Percentiles rank a stretch among this genome's conserved stretches.
phyloP scores from a whole-genome alignment of 2,888 invertebrate species.

The Cataglyphis livida region DNA sequence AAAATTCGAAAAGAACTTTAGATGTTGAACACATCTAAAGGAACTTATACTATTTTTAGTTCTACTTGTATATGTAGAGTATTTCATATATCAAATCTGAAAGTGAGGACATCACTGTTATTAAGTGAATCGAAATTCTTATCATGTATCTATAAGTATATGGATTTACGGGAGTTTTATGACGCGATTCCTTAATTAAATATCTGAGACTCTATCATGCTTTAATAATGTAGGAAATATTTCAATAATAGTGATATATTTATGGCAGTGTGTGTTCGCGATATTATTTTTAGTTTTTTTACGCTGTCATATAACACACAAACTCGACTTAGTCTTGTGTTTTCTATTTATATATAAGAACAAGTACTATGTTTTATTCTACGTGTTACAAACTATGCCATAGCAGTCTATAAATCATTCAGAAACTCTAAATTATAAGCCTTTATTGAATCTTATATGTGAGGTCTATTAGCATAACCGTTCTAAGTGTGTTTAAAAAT shows the following conservation, averaged over 20 bases:
- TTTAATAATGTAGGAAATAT: slow-evolving; percentile 13
- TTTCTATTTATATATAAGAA: background rate
- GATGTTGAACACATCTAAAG: background rate
- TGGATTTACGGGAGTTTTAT: slow-evolving; percentile 5
- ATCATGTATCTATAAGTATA: slow-evolving; percentile 23
- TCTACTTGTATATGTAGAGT: slow-evolving; percentile 23
- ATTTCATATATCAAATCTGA: background rate
- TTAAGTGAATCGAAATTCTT: slow-evolving; percentile 33
- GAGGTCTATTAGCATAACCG: background rate
- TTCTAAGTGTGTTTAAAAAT: background rate
- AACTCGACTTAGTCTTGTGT: background rate
- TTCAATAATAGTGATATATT: background rate
- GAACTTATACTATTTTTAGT: background rate
- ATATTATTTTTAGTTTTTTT: background rate
- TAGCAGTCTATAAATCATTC: background rate
- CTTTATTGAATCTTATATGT: background rate
- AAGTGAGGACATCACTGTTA: slow-evolving; percentile 23
- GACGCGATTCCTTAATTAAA: slow-evolving; percentile 61
- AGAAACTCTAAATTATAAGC: background rate
- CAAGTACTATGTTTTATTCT: background rate
- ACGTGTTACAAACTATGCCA: background rate
- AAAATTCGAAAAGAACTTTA: background rate
- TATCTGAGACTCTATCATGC: slow-evolving; percentile 37
- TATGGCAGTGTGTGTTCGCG: background rate
- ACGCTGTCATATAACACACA: background rate